These are phyloP conservation scores for Lycodopsis pacificus DNA, from an alignment of 2,797 vertebrate genomes.

Conservation along the genomic window DNA sequence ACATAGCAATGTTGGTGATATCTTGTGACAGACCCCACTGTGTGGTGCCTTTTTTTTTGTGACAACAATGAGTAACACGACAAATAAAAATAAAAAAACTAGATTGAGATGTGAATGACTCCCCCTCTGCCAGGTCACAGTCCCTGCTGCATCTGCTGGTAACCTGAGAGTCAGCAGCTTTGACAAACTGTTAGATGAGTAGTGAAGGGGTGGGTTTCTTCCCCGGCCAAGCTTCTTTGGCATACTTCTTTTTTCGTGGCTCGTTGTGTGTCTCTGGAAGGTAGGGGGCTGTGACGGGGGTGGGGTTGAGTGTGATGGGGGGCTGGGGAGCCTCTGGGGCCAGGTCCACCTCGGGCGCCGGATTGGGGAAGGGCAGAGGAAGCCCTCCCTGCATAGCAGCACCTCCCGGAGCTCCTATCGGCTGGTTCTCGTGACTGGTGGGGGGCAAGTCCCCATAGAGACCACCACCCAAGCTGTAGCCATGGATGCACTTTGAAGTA, in stretches of 20 bases:
- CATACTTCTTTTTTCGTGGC: slow-evolving; percentile 99
- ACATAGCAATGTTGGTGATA: slow-evolving; percentile 24
- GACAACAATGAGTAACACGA: slow-evolving; percentile 45
- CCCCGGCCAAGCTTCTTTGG: slow-evolving; percentile 99
- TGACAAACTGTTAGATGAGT: slow-evolving; percentile 86
- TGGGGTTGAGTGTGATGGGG: slow-evolving; percentile 91
- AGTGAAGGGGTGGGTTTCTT: slow-evolving; percentile 98
- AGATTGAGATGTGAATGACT: slow-evolving; percentile 26
- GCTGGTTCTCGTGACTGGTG: slow-evolving; percentile 90
- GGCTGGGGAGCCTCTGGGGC: slow-evolving; percentile 91
- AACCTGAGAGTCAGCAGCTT: slow-evolving; percentile 74
- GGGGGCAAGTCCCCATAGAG: slow-evolving; percentile 96
- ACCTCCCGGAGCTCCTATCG: slow-evolving; percentile 89
- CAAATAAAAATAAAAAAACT: slow-evolving; percentile 20
- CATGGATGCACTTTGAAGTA: slow-evolving; percentile 88
- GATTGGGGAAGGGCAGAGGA: slow-evolving; percentile 96
- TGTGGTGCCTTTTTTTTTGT: slow-evolving; percentile 30
- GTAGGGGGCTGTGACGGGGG: slow-evolving; percentile 90
- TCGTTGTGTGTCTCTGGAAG: slow-evolving; percentile 93
- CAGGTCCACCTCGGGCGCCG: slow-evolving; percentile 97
- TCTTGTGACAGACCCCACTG: slow-evolving; percentile 28
- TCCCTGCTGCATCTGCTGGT: slow-evolving; percentile 67
- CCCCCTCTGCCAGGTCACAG: slow-evolving; percentile 68
- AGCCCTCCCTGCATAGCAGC: slow-evolving; percentile 92
- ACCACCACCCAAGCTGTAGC: slow-evolving; percentile 89